Evolutionary conservation across 2,113 vertebrate species (phyloP).

Genomic region (Herpetotheres cachinnans): DNA sequence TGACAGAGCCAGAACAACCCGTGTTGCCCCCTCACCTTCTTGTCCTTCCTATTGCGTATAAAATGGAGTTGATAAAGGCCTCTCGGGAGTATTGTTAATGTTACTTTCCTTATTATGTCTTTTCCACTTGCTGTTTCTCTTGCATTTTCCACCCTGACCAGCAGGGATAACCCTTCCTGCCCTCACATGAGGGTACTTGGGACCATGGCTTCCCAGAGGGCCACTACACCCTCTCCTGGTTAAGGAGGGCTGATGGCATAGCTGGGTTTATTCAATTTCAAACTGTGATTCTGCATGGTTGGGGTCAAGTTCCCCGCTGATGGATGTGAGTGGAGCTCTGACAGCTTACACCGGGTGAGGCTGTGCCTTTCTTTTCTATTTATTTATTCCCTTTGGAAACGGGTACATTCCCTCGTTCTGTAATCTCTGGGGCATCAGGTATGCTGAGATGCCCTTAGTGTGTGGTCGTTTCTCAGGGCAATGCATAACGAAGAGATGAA

Average conservation of each 20-base stretch:
- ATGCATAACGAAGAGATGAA: not conserved
- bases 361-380: not conserved
- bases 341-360: not conserved
- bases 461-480: not conserved
- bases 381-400: not conserved
- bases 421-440: not conserved
- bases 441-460: not conserved
- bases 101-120: not conserved
- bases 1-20: not conserved
- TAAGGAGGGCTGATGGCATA: not conserved
- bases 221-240: not conserved
- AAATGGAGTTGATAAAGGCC: not conserved
- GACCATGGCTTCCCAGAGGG: not conserved
- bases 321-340: not conserved
- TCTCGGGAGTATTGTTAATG: not conserved
- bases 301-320: not conserved
- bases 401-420: not conserved
- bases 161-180: not conserved
- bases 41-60: not conserved
- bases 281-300: not conserved
- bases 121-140: not conserved
- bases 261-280: not conserved
- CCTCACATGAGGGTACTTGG: accelerated
- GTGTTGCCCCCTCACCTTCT: not conserved
- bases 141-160: too few species aligned